Conservation (phyloP, 2,888 invertebrate species). For the Cyclophora albipunctata region DNA sequence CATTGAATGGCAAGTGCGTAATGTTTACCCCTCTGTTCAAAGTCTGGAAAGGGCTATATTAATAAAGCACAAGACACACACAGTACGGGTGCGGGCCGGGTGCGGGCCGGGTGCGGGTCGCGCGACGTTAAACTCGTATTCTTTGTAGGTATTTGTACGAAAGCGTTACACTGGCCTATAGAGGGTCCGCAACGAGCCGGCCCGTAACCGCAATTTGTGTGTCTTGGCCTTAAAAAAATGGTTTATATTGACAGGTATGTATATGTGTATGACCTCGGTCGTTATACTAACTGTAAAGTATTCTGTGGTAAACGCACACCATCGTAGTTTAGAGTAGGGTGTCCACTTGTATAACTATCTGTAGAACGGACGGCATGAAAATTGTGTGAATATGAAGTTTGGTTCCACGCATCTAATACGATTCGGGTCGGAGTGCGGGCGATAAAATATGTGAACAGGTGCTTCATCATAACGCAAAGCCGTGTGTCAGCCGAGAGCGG, state of each 20-base stretch:
- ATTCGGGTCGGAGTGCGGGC: slow-evolving; percentile 51
- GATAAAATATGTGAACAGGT: slow-evolving; percentile 70
- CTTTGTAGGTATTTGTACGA: not conserved
- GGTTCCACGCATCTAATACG: slow-evolving; percentile 44
- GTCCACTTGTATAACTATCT: not conserved
- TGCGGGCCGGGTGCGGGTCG: too few species aligned
- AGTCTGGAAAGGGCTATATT: not conserved
- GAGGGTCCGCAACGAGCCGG: too few species aligned
- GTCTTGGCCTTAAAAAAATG: too few species aligned
- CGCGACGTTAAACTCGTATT: too few species aligned
- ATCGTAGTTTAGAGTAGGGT: slow-evolving; percentile 7
- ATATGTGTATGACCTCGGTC: not conserved
- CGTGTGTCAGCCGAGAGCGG: slow-evolving; percentile 55
- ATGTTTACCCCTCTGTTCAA: slow-evolving; percentile 1
- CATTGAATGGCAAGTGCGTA: slow-evolving; percentile 8
- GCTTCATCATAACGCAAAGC: slow-evolving; percentile 68
- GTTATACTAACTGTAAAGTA: not conserved
- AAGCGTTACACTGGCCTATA: too few species aligned
- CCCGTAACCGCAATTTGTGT: too few species aligned
- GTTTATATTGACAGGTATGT: too few species aligned
- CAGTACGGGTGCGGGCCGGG: too few species aligned
- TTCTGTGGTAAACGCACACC: not conserved
- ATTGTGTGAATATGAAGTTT: slow-evolving; percentile 28
- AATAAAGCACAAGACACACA: too few species aligned
- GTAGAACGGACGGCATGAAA: slow-evolving; percentile 15